Evolutionary conservation across 30 jellyfish, hydroid and myxozoan genomes (phyloP).

Genomic region (Catostylus mosaicus): DNA sequence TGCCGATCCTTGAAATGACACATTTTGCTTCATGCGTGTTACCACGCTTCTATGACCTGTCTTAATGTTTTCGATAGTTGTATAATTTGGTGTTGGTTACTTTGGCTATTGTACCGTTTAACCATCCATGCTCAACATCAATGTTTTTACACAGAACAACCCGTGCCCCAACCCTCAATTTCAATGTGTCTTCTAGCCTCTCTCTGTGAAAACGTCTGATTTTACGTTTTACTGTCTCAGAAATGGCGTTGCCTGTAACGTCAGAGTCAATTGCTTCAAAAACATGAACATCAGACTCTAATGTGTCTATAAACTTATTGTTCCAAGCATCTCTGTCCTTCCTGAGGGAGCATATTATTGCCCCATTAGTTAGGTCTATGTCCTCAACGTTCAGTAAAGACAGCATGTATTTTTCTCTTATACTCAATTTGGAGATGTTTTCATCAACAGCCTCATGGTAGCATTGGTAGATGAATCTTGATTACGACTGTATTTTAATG

Average conservation of each 20-base stretch:
- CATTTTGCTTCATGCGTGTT: background rate
- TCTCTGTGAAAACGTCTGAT: background rate
- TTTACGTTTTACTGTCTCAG: background rate
- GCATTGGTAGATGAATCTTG: too few relatives aligned
- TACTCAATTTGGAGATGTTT: too few relatives aligned
- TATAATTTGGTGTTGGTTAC: background rate
- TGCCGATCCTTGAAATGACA: background rate
- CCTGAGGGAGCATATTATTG: constrained; percentile 12
- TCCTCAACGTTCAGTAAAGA: too few relatives aligned
- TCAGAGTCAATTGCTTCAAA: constrained; percentile 6
- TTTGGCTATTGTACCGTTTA: background rate
- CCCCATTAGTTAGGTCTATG: background rate
- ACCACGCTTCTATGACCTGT: background rate
- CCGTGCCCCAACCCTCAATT: background rate
- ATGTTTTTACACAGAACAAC: background rate
- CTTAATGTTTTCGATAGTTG: background rate
- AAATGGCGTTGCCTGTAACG: background rate
- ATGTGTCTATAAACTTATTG: background rate
- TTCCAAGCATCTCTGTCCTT: constrained; percentile 1
- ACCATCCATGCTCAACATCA: background rate
- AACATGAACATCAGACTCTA: background rate
- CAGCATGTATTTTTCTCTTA: too few relatives aligned
- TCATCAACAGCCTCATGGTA: too few relatives aligned
- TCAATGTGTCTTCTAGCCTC: background rate
- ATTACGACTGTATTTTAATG: too few relatives aligned